Evolutionary conservation across 2,797 vertebrate genomes (phyloP), one percentile per base, ranked within the genome.

Genomic region (Tamandua tetradactyla): DNA sequence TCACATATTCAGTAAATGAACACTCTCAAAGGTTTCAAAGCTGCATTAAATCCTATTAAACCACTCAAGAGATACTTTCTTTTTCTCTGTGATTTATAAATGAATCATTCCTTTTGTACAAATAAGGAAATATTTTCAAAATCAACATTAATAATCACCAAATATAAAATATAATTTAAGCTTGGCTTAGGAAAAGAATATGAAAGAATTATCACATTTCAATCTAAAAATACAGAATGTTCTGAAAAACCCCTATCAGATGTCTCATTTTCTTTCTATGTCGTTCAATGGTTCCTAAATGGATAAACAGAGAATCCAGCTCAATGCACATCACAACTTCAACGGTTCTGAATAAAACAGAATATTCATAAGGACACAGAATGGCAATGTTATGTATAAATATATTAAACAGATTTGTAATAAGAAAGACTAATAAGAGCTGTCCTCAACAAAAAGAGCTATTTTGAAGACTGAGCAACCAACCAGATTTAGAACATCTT

Each of bases 261-360:
- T n/a, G 9, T 90, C 35, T 96, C 74, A 81, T 95, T 96, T 93
- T 32, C 5, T 93, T 96, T 95, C 88, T 35, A 94, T 40, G 82
- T 94, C 52, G 32, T 49, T 44, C 40, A 27, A 84, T n/a, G 23
- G 59, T 86, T 93, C 87, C 87, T 76, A 92, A 96, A 84, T 2
- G 72, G 75, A 71, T 95, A 95, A 87, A 95, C 76, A 93, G 30
- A 96, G 80, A 95, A 95, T 93, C 91, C 10, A 2, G 69, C 23
- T 92, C 59, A 97, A 52, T 52, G 92, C 57, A 94, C 71, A 96
- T 78, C 52, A 89, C 86, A 94, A 89, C 59, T 86, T 87, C 61
- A 94, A 94, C 40, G 89, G 3, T 82, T 86, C 91, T 95, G 74
- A 95, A 9, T 90, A 91, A 75, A 91, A 55, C 82, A 86, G 55